Evolutionary conservation across 30 jellyfish, hydroid and myxozoan genomes (phyloP).

Genomic region (Pelagia noctiluca): DNA sequence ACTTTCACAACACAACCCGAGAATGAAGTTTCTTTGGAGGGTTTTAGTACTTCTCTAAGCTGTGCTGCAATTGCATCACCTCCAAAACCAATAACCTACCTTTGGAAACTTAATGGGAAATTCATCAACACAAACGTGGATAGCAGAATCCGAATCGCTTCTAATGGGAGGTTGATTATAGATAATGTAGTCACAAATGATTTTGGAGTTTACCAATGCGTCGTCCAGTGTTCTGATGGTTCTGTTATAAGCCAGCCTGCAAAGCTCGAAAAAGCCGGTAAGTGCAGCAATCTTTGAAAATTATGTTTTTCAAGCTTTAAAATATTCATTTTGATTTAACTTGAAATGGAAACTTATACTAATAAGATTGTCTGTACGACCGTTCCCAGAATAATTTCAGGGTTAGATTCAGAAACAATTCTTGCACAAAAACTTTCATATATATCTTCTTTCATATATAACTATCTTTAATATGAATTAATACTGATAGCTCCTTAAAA

Average conservation of each 20-base stretch:
- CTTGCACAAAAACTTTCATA: too few relatives aligned
- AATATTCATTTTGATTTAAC: too few relatives aligned
- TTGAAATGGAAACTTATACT: too few relatives aligned
- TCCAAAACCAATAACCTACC: not conserved
- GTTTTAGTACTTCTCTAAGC: not conserved
- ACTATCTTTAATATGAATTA: too few relatives aligned
- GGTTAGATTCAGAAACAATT: too few relatives aligned
- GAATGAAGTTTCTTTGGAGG: not conserved
- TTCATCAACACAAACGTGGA: not conserved
- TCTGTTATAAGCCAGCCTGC: constrained; percentile 53
- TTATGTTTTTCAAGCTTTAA: too few relatives aligned
- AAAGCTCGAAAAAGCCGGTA: constrained; percentile 54
- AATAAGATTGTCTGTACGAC: too few relatives aligned
- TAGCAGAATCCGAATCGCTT: not conserved
- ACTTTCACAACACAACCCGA: not conserved
- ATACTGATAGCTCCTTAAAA: too few relatives aligned
- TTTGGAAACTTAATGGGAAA: constrained; percentile 27
- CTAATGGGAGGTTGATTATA: not conserved
- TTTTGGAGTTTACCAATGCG: constrained; percentile 37
- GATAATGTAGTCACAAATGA: not conserved
- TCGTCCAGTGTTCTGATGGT: constrained; percentile 58
- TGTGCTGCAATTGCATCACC: constrained; percentile 14
- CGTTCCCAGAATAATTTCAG: too few relatives aligned
- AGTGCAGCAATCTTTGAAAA: too few relatives aligned
- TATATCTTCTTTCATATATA: too few relatives aligned